Evolutionary conservation across 2,113 vertebrate genomes (phyloP).

Genomic region (Oceanites oceanicus): DNA sequence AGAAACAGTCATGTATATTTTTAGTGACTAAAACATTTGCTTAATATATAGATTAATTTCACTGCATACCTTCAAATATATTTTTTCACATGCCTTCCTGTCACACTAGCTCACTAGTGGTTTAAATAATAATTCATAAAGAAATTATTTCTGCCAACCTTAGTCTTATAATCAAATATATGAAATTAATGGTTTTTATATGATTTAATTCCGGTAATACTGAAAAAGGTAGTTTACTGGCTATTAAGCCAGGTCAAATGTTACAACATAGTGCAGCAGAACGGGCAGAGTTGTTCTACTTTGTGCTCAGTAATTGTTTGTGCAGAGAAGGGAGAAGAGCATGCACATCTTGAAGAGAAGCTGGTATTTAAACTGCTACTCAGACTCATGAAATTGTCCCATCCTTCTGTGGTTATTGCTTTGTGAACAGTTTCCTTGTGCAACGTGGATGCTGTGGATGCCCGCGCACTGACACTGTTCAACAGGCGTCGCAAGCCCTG

Average conservation of each 20-base stretch:
- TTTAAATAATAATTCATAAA: background rate
- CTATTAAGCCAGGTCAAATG: background rate
- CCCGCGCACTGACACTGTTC: accelerated
- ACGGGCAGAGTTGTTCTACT: background rate
- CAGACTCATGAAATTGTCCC: background rate
- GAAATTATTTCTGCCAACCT: background rate
- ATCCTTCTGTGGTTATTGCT: background rate
- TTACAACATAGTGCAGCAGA: background rate
- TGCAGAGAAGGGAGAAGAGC: background rate
- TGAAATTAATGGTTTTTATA: background rate
- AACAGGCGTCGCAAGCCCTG: accelerated
- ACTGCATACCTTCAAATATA: background rate
- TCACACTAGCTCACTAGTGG: background rate
- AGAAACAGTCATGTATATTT: background rate
- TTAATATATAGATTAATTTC: background rate
- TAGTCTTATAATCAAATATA: background rate
- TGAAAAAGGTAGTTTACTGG: background rate
- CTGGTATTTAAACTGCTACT: background rate
- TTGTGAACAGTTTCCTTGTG: background rate
- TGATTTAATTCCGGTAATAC: background rate
- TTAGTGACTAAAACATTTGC: background rate
- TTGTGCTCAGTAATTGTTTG: background rate
- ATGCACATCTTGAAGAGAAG: background rate
- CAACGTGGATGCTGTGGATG: background rate
- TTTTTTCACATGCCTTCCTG: background rate